Evolutionary conservation across 92 coral and sea anemone genomes (phyloP), one percentile per base, ranked within the genome.

Genomic region (Zoanthus sansibaricus): DNA sequence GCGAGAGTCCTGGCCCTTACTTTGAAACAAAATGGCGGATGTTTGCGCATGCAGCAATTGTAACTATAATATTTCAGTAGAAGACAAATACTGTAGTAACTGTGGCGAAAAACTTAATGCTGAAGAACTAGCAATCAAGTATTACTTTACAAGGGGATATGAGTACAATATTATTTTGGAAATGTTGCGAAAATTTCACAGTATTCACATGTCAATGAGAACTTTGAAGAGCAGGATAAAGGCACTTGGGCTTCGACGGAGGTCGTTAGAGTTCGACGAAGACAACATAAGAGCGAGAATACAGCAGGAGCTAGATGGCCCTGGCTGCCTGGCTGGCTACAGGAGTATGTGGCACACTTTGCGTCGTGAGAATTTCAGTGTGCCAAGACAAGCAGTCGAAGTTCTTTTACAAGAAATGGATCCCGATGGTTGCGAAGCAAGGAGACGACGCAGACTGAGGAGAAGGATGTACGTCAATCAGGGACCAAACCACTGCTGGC

Each of bases 281-380:
- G 72, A 18, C 18, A 56, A 76, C 15, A 83, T 87, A 13, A 75
- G 88, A 77, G 78, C 67, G 46, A 83, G 91, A 67, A 91, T 91
- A 78, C 75, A 78, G 61, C 78, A 64, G 71, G 79, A 68, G 69
- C 78, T 87, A 72, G 88, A 86, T 58, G 93, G 93, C 31, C 92
- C 90, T 48, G 82, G 90, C 66, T 87, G 91, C 82, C 33, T 90
- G 77, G 86, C 82, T 4, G 91, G 86, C 45, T 91, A 88, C 86
- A 83, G 93, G 79, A 88, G 89, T 61, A 77, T 88, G 61, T 88
- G 91, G 93, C 93, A 91, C 87, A 91, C 89, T 42, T 84, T 87
- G 64, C 71, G 93, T 31, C 82, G 87, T 20, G 91, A 82, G 75
- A 88, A 90, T 51, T 87, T 79, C 71, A 37, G 59, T n/a, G 72